These are phyloP conservation scores for Tenebrio molitor DNA, from an alignment of 1,140 invertebrate genomes.

Conservation along the genomic window DNA sequence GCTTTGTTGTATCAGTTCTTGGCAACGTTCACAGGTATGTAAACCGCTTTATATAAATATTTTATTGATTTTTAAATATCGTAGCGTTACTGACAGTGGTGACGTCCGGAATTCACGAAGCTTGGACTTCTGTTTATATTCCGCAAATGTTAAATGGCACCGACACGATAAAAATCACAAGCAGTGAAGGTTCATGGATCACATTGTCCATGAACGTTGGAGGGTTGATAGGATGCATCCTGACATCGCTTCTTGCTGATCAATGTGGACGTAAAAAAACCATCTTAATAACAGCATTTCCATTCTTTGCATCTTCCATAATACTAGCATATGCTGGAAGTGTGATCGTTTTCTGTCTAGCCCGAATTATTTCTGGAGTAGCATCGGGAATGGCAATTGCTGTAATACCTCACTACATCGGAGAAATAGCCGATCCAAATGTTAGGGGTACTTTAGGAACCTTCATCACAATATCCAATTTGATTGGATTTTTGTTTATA, in stretches of 20 bases:
- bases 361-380: conserved; percentile 72
- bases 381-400: conserved; percentile 78
- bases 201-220: conserved; percentile 54
- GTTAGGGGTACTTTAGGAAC: conserved; percentile 72
- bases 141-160: not conserved
- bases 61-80: not conserved
- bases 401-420: conserved; percentile 77
- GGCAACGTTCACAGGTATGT: conserved; percentile 10
- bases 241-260: conserved; percentile 65
- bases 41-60: not conserved
- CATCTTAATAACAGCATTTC: conserved; percentile 73
- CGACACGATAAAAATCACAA: conserved; percentile 50
- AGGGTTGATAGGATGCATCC: conserved; percentile 16
- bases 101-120: not conserved
- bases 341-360: conserved; percentile 69
- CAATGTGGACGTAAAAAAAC: conserved; percentile 78
- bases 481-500: conserved; percentile 77
- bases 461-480: conserved; percentile 57
- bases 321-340: conserved; percentile 72
- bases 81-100: not conserved
- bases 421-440: conserved; percentile 77
- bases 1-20: not conserved
- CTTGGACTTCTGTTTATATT: conserved; percentile 31
- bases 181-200: conserved; percentile 64
- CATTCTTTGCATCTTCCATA: conserved; percentile 77